phyloP scores from a whole-genome alignment of 1,140 invertebrate species.

The Nasonia vitripennis region DNA sequence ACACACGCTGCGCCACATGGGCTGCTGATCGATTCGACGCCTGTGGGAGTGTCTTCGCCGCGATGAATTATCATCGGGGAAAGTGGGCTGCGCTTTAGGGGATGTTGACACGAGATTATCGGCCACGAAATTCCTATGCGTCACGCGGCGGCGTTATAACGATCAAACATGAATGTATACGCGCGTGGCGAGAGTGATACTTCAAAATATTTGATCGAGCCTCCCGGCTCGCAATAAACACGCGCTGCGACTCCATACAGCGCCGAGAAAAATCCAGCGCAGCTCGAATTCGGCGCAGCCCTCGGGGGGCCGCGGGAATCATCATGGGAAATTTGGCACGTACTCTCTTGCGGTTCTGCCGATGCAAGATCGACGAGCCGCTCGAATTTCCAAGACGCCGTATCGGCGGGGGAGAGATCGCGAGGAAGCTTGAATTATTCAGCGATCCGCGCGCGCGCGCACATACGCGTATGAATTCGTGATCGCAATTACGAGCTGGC shows the following conservation, averaged over 20 bases:
- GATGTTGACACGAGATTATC: neutral
- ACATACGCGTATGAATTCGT: constrained; percentile 51
- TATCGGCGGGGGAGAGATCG: constrained; percentile 37
- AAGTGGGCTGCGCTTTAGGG: constrained; percentile 8
- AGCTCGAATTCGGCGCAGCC: no score
- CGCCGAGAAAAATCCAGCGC: no score
- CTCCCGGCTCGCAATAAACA: no score
- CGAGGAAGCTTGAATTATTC: constrained; percentile 62
- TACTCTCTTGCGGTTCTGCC: neutral
- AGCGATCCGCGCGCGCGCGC: constrained; percentile 43
- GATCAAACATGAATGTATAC: neutral
- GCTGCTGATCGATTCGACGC: constrained; percentile 18
- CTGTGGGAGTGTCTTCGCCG: neutral
- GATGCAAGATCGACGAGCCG: constrained; percentile 56
- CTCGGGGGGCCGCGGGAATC: neutral
- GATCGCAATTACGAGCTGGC: constrained; percentile 59
- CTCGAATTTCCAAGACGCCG: constrained; percentile 59
- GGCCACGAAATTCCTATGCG: neutral
- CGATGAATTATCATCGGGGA: neutral
- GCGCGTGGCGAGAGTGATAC: neutral
- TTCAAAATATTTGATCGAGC: neutral
- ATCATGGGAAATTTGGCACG: neutral
- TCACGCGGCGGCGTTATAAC: neutral
- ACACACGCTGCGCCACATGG: neutral
- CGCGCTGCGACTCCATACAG: no score